A percentile compares a stretch with the other conserved stretches of the same genome.
Evolutionary conservation across 2,797 vertebrate genomes (phyloP).

Genomic region (Nothura maculosa): DNA sequence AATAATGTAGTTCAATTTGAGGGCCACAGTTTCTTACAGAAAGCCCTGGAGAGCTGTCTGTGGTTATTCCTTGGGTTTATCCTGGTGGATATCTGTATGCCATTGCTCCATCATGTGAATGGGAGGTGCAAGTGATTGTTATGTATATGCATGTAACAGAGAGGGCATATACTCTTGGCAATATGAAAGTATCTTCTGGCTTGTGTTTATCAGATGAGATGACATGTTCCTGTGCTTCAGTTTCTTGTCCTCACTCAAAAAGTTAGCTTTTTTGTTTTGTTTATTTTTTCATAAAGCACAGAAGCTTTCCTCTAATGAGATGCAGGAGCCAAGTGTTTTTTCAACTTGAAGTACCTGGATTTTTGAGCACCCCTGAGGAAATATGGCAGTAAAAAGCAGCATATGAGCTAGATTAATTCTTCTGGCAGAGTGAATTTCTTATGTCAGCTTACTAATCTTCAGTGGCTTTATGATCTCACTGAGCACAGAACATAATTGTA

Average conservation of each 20-base stretch:
- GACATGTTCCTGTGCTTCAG: neutral
- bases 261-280: neutral
- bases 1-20: slow-evolving; percentile 58
- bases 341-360: accelerated
- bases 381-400: neutral
- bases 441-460: slow-evolving; percentile 2
- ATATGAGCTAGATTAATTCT: neutral
- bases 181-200: accelerated
- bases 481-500: neutral
- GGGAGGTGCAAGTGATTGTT: neutral
- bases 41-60: neutral
- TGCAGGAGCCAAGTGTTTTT: neutral
- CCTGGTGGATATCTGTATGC: neutral
- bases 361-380: neutral
- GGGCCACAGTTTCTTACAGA: neutral
- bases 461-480: neutral
- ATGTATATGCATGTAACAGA: too few relatives aligned
- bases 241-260: neutral
- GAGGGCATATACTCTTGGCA: neutral
- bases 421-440: slow-evolving; percentile 29
- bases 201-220: neutral
- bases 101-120: neutral
- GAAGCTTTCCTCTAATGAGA: neutral
- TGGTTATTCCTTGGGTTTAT: neutral
- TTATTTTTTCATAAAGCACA: neutral